Evolutionary conservation across 2,797 vertebrate species (phyloP), one percentile per base, ranked within the genome.

Genomic region (Fistularia commersonii): DNA sequence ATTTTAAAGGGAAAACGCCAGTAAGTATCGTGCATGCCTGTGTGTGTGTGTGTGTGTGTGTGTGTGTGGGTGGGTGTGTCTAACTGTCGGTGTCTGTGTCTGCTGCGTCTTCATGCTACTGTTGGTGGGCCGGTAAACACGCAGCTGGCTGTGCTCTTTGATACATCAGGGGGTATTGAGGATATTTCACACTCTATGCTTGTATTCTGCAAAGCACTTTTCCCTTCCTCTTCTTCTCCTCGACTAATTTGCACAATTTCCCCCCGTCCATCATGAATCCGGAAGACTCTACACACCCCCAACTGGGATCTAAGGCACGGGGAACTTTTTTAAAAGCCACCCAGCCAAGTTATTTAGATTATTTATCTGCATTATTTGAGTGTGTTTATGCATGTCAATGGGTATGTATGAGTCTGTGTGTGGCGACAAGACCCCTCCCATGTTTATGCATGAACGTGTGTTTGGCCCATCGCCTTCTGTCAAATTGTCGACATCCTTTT

Each of bases 291-390:
- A 62, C 8, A 34, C 45, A 75, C 74, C 64, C 60, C 86, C 83
- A 46, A 4, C 86, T 84, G 76, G 57, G 83, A 88, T 85, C 82
- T 82, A 70, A 88, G 56, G 53, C 49, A 66, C 59, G 57, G 14
- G 43, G 61, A 72, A 62, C 34, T 57, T 81, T 81, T 61, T 50
- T 63, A 72, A 66, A 65, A 69, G 56, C 59, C 8, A 23, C 33
- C 51, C 56, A 46, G 51, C 42, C 36, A 61, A 74, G 47, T 60
- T 72, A 56, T 72, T 74, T 69, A 61, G 73, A 45, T 60, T 72
- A 56, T 72, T 74, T 69, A 63, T 76, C 57, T 79, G 40, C 35
- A 55, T 23, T 66, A 59, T 57, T 55, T 51, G 50, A 57, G 46
- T 56, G 9, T 72, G 48, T 70, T 49, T 72, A 55, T 8, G 3